phyloP scores from a whole-genome alignment of 2,888 invertebrate genomes.

The Hydrotaea cyrtoneurina region DNA sequence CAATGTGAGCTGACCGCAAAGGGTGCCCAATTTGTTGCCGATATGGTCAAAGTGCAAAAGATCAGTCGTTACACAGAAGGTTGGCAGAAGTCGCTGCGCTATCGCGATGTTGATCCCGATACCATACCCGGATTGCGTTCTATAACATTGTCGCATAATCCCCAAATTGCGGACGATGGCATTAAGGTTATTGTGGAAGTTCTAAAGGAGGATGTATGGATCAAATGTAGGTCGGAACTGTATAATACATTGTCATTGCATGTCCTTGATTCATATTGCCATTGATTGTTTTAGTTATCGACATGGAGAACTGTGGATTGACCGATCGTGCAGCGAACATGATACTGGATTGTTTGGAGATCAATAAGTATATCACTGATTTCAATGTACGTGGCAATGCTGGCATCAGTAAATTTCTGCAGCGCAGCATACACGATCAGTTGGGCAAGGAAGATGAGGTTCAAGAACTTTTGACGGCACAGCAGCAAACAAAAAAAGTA shows the following conservation, averaged over 20 bases:
- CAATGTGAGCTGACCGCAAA: slow-evolving; percentile 85
- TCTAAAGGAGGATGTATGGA: slow-evolving; percentile 89
- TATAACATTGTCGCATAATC: slow-evolving; percentile 87
- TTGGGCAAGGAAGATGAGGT: slow-evolving; percentile 79
- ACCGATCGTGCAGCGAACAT: slow-evolving; percentile 84
- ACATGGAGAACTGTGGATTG: slow-evolving; percentile 88
- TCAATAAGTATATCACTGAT: slow-evolving; percentile 86
- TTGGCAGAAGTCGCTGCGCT: slow-evolving; percentile 91
- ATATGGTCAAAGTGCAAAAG: slow-evolving; percentile 87
- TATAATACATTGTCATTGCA: too few relatives aligned
- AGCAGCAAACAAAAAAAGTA: slow-evolving; percentile 71
- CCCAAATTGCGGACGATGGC: slow-evolving; percentile 85
- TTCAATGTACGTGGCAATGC: slow-evolving; percentile 86
- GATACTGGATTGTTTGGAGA: slow-evolving; percentile 84
- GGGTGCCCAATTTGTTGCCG: slow-evolving; percentile 85
- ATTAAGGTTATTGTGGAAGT: slow-evolving; percentile 84
- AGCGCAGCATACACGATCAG: slow-evolving; percentile 81
- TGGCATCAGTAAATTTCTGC: slow-evolving; percentile 81
- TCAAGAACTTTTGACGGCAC: slow-evolving; percentile 64
- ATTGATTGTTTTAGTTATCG: slow-evolving; percentile 82
- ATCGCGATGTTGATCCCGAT: slow-evolving; percentile 87
- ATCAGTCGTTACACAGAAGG: slow-evolving; percentile 89
- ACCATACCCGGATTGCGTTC: slow-evolving; percentile 87
- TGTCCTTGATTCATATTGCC: neutral
- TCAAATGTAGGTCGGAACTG: slow-evolving; percentile 83